Evolutionary conservation across 2,113 vertebrate species (phyloP).

Genomic region (Alligator mississippiensis): DNA sequence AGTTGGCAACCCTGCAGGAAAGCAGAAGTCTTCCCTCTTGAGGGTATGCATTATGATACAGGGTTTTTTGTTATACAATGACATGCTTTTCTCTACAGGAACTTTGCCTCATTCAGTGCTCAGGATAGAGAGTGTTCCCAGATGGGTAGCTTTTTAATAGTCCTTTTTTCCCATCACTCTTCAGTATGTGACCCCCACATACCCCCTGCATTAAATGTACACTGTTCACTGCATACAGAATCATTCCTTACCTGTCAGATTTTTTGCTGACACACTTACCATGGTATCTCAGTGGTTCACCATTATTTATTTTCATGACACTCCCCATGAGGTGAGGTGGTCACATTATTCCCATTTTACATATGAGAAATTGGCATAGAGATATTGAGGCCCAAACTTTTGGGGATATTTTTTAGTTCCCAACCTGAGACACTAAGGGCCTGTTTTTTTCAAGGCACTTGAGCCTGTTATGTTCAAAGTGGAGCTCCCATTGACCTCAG

Average conservation of each 20-base stretch:
- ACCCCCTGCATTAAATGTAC: not conserved
- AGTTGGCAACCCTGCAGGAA: not conserved
- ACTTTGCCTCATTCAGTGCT: not conserved
- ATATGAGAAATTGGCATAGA: no score
- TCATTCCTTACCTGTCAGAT: not conserved
- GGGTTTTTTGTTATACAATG: not conserved
- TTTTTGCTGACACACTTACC: not conserved
- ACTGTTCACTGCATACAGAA: not conserved
- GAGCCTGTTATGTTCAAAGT: no score
- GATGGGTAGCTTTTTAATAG: not conserved
- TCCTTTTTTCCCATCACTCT: not conserved
- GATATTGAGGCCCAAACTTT: no score
- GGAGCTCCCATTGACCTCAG: no score
- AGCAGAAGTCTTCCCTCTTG: not conserved
- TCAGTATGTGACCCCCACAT: not conserved
- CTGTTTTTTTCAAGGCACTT: no score
- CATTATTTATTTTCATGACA: no score
- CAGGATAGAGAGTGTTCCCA: not conserved
- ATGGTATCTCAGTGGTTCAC: not conserved
- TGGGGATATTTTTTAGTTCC: no score
- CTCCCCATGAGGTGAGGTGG: no score
- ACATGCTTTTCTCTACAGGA: not conserved
- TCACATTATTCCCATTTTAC: no score
- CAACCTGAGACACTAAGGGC: no score
- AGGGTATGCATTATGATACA: not conserved